Evolutionary conservation across 2,888 invertebrate species (phyloP).

Genomic region (Alsophila aescularia): DNA sequence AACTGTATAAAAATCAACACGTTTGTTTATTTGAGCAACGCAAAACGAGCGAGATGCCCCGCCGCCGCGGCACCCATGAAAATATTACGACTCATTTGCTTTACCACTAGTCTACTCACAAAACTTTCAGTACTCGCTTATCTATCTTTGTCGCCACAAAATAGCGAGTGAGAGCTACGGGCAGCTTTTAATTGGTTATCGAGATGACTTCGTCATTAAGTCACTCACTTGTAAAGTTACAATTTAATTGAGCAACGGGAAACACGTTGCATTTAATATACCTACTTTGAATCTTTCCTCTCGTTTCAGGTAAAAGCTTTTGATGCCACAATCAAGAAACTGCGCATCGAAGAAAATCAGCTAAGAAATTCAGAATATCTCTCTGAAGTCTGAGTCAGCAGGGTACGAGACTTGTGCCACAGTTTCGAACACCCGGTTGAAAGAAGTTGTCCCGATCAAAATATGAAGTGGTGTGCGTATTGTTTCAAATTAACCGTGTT

Average conservation of each 20-base stretch:
- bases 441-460: conserved; percentile 5
- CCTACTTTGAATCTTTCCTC: conserved; percentile 12
- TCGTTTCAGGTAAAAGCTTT: conserved; percentile 19
- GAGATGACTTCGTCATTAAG: too few species aligned
- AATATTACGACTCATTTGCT: conserved; percentile 82
- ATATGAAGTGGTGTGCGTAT: conserved; percentile 30
- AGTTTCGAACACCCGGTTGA: background rate
- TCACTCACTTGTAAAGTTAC: background rate
- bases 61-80: conserved; percentile 73
- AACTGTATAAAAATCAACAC: conserved; percentile 80
- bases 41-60: conserved; percentile 69
- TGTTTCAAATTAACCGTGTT: conserved; percentile 17
- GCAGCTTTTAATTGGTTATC: too few species aligned
- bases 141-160: background rate
- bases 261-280: conserved; percentile 1
- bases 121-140: conserved; percentile 31
- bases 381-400: conserved; percentile 11
- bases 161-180: background rate
- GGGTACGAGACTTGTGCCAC: background rate
- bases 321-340: conserved; percentile 13
- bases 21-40: conserved; percentile 77
- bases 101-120: conserved; percentile 66
- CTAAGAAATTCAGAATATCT: conserved; percentile 7
- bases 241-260: background rate
- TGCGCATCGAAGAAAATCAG: conserved; percentile 8